These are phyloP conservation scores for Micrastur ruficollis DNA, from an alignment of 2,797 vertebrate species.

Conservation along the genomic window DNA sequence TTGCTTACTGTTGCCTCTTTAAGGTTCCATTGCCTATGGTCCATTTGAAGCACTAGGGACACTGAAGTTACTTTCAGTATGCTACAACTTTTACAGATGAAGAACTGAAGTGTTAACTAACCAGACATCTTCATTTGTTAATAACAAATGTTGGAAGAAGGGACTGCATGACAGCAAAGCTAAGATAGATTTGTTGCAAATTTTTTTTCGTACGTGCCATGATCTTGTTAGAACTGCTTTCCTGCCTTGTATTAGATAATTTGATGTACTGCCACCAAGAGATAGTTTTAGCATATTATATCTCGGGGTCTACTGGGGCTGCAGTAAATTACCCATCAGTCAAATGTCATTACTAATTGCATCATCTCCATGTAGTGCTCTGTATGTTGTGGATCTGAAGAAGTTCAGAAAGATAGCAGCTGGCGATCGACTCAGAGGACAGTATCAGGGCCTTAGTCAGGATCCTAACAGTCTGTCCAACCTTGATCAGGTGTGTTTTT, in stretches of 20 bases:
- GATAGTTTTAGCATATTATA: neutral
- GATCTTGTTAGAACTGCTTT: neutral
- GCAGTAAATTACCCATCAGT: neutral
- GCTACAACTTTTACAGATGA: neutral
- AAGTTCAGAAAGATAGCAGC: slow-evolving; percentile 98
- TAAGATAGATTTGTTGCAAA: neutral
- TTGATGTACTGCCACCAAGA: neutral
- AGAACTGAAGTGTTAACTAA: neutral
- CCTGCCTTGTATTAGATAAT: neutral
- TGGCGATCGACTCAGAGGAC: slow-evolving; percentile 92
- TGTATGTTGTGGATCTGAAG: slow-evolving; percentile 97
- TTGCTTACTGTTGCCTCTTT: neutral
- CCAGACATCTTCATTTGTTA: slow-evolving; percentile 2
- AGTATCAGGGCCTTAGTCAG: slow-evolving; percentile 97
- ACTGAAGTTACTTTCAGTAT: neutral
- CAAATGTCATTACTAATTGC: slow-evolving; percentile 1
- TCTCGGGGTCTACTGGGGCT: neutral
- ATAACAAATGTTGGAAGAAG: neutral
- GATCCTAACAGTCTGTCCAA: slow-evolving; percentile 98
- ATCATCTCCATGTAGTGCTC: slow-evolving; percentile 78
- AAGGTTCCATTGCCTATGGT: neutral
- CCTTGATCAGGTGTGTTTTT: slow-evolving; percentile 89
- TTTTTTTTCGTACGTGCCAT: fast-evolving
- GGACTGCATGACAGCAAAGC: neutral
- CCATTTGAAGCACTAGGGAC: neutral